A percentile compares a stretch with the other conserved stretches of the same genome.
Evolutionary conservation across 2,888 invertebrate genomes (phyloP).

Genomic region (Sarcophaga caerulescens): DNA sequence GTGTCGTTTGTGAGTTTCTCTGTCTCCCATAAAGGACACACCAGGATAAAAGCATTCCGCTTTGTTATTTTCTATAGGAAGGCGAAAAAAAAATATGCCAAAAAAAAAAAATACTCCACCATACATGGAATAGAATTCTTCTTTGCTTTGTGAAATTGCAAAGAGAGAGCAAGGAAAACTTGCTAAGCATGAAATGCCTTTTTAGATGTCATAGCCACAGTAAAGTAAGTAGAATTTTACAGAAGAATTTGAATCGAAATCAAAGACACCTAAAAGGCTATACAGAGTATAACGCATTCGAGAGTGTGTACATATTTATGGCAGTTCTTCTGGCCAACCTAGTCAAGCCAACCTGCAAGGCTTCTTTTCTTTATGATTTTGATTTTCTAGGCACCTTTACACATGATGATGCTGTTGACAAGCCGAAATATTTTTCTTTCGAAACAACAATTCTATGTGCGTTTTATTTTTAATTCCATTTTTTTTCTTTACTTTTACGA

Average conservation of each 20-base stretch:
- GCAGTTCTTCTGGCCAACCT: not conserved
- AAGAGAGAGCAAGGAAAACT: not conserved
- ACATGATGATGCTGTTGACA: conserved; percentile 35
- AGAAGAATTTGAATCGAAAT: not conserved
- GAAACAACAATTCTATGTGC: not conserved
- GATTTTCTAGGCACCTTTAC: too few relatives aligned
- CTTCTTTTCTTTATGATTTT: too few relatives aligned
- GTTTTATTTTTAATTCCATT: not conserved
- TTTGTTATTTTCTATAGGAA: conserved; percentile 2
- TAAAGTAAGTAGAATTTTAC: too few relatives aligned
- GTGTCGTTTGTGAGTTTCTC: not conserved
- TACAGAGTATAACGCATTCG: too few relatives aligned
- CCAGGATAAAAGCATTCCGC: conserved; percentile 8
- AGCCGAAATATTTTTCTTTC: conserved; percentile 25
- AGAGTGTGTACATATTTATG: too few relatives aligned
- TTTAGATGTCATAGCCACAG: not conserved
- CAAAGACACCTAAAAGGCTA: too few relatives aligned
- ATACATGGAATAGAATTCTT: not conserved
- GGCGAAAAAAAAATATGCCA: not conserved
- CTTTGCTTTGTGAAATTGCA: conserved; percentile 15
- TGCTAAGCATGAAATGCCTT: conserved; percentile 36
- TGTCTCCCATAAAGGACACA: not conserved
- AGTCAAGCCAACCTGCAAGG: not conserved
- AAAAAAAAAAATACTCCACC: not conserved
- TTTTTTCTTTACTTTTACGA: conserved; percentile 31